Conservation (phyloP, 1,140 invertebrate species). For the Lasioglossum albipes region DNA sequence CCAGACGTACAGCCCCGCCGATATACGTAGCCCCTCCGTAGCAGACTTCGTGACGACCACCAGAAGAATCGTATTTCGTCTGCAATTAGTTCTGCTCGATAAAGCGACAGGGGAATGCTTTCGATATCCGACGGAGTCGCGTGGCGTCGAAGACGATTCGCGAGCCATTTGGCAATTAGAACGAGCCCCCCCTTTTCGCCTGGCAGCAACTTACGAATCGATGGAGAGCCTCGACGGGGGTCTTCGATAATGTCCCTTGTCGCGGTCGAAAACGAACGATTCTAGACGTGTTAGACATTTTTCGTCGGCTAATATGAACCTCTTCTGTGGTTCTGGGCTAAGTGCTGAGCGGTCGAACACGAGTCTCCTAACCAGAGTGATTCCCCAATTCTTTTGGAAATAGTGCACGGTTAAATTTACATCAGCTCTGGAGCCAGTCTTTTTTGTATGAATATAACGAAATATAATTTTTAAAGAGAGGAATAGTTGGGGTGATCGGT, state of each 20-base stretch:
- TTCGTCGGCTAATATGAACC: too few species aligned
- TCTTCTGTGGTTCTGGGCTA: too few species aligned
- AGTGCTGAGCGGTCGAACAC: too few species aligned
- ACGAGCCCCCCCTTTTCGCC: not conserved
- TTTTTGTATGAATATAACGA: too few species aligned
- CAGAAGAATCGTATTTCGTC: constrained; percentile 49
- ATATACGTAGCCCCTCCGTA: not conserved
- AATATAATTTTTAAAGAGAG: too few species aligned
- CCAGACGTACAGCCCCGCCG: not conserved
- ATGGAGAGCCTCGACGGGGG: not conserved
- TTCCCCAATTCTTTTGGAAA: too few species aligned
- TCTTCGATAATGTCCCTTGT: not conserved
- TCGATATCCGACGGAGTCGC: constrained; percentile 40
- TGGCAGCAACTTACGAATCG: not conserved
- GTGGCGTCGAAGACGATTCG: constrained; percentile 34
- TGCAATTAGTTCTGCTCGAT: constrained; percentile 60
- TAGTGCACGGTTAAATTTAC: too few species aligned
- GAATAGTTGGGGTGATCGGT: too few species aligned
- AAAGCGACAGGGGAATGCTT: constrained; percentile 58
- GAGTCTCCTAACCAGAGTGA: too few species aligned
- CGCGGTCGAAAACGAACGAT: not conserved
- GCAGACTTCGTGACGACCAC: not conserved
- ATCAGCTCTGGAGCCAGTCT: too few species aligned
- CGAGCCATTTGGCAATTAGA: constrained; percentile 48
- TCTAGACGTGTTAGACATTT: too few species aligned